phyloP scores from a whole-genome alignment of 2,113 vertebrate genomes.

The Nibea coibor region DNA sequence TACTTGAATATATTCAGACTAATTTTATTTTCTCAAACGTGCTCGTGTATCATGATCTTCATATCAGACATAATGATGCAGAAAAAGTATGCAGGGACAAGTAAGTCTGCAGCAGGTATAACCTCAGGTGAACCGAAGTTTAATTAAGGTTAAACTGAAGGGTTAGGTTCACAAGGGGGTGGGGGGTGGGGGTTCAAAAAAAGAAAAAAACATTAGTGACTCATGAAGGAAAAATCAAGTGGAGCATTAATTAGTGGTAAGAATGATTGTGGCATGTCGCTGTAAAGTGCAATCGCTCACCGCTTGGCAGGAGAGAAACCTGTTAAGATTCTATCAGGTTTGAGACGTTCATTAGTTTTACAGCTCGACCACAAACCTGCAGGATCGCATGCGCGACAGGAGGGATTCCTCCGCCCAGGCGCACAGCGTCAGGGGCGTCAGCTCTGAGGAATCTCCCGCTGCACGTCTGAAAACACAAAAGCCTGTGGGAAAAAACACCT shows the following conservation, averaged over 20 bases:
- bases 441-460: conserved; percentile 37
- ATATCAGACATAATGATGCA: neutral
- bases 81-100: neutral
- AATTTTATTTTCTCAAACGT: conserved; percentile 22
- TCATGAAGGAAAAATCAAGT: neutral
- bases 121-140: neutral
- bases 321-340: conserved; percentile 30
- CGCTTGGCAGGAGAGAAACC: conserved; percentile 25
- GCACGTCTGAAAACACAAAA: conserved; percentile 38
- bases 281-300: conserved; percentile 26
- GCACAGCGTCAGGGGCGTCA: neutral
- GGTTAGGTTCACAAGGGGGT: neutral
- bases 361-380: conserved; percentile 38
- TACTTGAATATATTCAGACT: conserved; percentile 20
- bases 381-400: conserved; percentile 8
- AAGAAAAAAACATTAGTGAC: neutral
- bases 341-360: conserved; percentile 42
- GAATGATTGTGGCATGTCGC: neutral
- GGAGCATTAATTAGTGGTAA: neutral
- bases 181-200: neutral
- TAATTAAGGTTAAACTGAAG: conserved; percentile 17
- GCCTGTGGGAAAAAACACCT: neutral
- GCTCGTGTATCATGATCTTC: neutral
- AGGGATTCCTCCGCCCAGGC: conserved; percentile 35
- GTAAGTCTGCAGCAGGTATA: neutral